Evolutionary conservation across 2,113 vertebrate genomes (phyloP), one percentile per base, ranked within the genome.

Genomic region (Lota lota): DNA sequence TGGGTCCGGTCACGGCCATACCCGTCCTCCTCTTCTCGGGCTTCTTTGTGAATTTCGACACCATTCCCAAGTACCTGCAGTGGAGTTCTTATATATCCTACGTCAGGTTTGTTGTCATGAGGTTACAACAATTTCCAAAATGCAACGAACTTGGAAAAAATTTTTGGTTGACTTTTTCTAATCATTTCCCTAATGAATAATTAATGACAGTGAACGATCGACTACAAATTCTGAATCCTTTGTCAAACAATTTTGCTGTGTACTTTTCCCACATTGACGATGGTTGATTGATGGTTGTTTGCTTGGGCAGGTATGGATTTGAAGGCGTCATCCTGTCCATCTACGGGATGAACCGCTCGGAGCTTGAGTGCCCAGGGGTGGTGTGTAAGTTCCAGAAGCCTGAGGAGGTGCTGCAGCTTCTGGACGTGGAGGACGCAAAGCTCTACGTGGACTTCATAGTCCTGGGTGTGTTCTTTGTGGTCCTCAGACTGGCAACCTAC

Each of bases 21-120:
- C 97, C 97, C 0, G 97, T 99, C 65, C 93, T 99, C 65, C 91
- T 99, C 67, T 99, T 99, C 91, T 99, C 97, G 2, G 97, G 97
- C 68, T 99, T 99, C 91, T 99, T 99, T 0, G 96, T 99, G 82
- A 98, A 96, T 82, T 99, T 99, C 89, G 97, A 99, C 92, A 99
- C 97, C 73, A 99, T 99, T 81, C 97, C 97, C 58, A 97, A 95
- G 68, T 99, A 99, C 87, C 87, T 99, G 61, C 96, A 98, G 59
- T 99, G 97, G 97, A 98, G 96, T 73, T 99, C 97, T 66, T 99
- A 99, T 1, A 87, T 99, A 69, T 99, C 97, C 77, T 99, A 99
- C 0, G 96, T 99, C 92, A 97, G 97, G 97, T 99, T 73, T 22
- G 73, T 75, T 47, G 12, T 14, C 40, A 14, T 47, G 40, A 12